Evolutionary conservation across 2,888 invertebrate species (phyloP).

Genomic region (Tridacna gigas): DNA sequence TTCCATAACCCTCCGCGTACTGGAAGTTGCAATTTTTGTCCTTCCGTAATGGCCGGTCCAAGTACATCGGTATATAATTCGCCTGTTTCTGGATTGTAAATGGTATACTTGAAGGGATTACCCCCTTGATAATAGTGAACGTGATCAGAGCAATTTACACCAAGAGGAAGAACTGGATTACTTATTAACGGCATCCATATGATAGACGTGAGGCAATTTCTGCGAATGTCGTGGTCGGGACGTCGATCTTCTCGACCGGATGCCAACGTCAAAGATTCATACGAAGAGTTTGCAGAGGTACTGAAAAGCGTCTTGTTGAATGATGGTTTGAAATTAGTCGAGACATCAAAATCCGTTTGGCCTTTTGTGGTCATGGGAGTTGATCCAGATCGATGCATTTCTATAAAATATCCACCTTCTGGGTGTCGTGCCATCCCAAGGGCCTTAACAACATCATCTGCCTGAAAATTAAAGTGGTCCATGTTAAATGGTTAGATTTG

Average conservation of each 20-base stretch:
- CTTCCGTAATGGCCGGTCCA: constrained; percentile 8
- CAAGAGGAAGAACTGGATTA: constrained; percentile 5
- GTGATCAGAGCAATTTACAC: constrained; percentile 4
- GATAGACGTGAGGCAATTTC: constrained; percentile 15
- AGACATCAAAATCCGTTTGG: neutral
- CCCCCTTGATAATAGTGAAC: constrained; percentile 3
- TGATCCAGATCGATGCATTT: constrained; percentile 10
- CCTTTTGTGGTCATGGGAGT: constrained; percentile 6
- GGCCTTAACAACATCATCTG: neutral
- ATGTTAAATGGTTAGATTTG: too few relatives aligned
- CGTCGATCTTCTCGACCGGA: neutral
- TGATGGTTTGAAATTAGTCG: neutral
- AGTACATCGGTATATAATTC: constrained; percentile 14
- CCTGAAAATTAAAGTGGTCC: neutral
- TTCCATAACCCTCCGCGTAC: constrained; percentile 17
- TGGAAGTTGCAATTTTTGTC: constrained; percentile 13
- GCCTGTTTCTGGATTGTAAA: neutral
- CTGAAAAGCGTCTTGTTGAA: neutral
- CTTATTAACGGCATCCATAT: constrained; percentile 13
- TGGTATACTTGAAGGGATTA: constrained; percentile 6
- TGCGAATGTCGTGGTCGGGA: neutral
- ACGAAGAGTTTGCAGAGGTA: neutral
- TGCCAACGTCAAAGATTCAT: neutral
- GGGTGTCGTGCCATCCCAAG: constrained; percentile 2
- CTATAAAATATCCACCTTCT: constrained; percentile 11